phyloP scores from a whole-genome alignment of 1,140 invertebrate genomes.

The Calosoma granatense region DNA sequence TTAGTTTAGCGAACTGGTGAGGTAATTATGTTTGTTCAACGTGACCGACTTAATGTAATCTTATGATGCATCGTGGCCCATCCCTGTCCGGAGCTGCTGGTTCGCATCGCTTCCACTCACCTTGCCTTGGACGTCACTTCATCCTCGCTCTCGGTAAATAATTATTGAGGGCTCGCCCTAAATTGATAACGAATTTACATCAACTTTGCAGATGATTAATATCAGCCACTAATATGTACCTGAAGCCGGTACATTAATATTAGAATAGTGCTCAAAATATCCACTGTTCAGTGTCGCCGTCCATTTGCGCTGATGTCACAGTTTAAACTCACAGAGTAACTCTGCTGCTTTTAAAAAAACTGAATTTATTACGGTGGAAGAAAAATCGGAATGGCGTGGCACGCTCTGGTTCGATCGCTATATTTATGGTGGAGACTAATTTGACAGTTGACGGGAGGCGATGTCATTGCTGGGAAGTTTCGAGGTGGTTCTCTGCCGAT shows the following conservation, averaged over 20 bases:
- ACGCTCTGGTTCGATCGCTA: not conserved
- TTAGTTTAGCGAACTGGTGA: slow-evolving; percentile 1
- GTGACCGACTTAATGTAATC: slow-evolving; percentile 5
- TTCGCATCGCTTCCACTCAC: not conserved
- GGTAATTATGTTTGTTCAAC: slow-evolving; percentile 6
- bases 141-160: not conserved
- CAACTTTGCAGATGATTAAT: too few species aligned
- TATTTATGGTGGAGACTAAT: not conserved
- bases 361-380: too few species aligned
- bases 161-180: not conserved
- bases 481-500: not conserved
- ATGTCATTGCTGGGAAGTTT: not conserved
- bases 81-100: not conserved
- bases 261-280: too few species aligned
- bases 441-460: not conserved
- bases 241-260: too few species aligned
- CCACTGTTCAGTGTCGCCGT: too few species aligned
- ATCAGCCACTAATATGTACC: too few species aligned
- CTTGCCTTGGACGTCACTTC: too few species aligned
- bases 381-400: too few species aligned
- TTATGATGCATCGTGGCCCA: not conserved
- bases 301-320: too few species aligned
- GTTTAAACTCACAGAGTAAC: too few species aligned
- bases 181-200: not conserved
- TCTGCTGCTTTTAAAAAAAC: too few species aligned